phyloP scores from a whole-genome alignment of 2,888 invertebrate species.

The Folsomia candida region DNA sequence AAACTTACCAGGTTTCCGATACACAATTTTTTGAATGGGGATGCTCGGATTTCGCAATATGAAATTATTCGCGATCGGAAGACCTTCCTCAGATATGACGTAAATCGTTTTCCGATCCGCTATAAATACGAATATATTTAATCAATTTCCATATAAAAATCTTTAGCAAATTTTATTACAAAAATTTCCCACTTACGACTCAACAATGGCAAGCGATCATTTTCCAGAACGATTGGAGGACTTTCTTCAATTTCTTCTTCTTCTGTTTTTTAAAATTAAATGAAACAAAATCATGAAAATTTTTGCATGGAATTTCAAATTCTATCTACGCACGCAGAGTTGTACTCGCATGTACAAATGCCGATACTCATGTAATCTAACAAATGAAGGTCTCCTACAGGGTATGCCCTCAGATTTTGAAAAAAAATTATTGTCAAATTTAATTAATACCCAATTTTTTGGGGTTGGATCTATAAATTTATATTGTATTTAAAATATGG shows the following conservation, averaged over 20 bases:
- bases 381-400: too few relatives aligned
- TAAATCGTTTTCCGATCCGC: constrained; percentile 32
- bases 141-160: constrained; percentile 4
- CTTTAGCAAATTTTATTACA: background rate
- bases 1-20: constrained; percentile 29
- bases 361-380: too few relatives aligned
- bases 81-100: constrained; percentile 27
- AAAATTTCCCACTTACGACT: constrained; percentile 23
- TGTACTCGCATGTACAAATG: too few relatives aligned
- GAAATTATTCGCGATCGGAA: constrained; percentile 36
- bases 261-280: background rate
- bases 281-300: too few relatives aligned
- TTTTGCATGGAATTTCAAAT: too few relatives aligned
- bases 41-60: constrained; percentile 32
- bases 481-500: too few relatives aligned
- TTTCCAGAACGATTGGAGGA: background rate
- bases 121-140: constrained; percentile 12
- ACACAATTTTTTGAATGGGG: constrained; percentile 34
- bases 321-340: too few relatives aligned
- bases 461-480: too few relatives aligned
- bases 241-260: background rate
- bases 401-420: too few relatives aligned
- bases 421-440: too few relatives aligned
- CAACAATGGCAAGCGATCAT: constrained; percentile 25
- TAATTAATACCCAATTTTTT: too few relatives aligned